Conservation (phyloP, 2,113 vertebrate genomes). For the Arizona elegans region DNA sequence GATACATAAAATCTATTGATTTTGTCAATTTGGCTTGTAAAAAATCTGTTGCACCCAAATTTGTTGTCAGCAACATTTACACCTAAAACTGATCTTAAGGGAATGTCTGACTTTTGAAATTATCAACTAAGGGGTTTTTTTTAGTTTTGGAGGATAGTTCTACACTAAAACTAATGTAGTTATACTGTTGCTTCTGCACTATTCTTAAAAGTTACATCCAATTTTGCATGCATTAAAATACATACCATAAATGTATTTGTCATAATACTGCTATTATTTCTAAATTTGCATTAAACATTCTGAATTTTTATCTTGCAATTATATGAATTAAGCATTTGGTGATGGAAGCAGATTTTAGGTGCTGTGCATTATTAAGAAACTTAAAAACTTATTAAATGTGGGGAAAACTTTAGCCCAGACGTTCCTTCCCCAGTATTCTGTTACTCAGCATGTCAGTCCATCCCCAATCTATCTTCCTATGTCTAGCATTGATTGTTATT, state of each 20-base stretch:
- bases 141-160: background rate
- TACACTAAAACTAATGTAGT: background rate
- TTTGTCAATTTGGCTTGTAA: background rate
- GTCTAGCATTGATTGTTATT: background rate
- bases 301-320: background rate
- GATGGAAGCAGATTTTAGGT: background rate
- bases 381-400: background rate
- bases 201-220: background rate
- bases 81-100: background rate
- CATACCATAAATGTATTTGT: background rate
- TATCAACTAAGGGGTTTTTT: background rate
- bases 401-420: background rate
- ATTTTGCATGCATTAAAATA: background rate
- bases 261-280: background rate
- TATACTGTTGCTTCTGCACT: background rate
- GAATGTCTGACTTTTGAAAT: background rate
- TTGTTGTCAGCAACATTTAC: background rate
- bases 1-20: background rate
- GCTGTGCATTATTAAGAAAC: background rate
- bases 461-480: background rate
- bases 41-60: background rate
- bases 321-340: background rate
- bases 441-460: background rate
- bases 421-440: background rate
- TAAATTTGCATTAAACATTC: background rate